phyloP scores from a whole-genome alignment of 2,113 vertebrate species.

The Dicaeum eximium region DNA sequence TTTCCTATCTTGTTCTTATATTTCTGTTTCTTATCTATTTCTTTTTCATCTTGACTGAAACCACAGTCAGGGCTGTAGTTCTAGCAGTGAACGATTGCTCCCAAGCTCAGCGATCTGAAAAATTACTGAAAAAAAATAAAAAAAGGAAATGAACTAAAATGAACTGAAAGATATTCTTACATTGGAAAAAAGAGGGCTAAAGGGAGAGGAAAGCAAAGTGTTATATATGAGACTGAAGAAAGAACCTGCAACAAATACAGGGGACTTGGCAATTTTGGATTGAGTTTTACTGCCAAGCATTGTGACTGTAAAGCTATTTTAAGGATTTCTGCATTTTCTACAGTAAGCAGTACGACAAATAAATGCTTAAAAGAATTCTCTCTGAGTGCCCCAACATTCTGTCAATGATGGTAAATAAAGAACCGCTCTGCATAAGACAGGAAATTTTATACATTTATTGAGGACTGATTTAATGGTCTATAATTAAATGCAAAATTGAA shows the following conservation, averaged over 20 bases:
- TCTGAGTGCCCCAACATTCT: not conserved
- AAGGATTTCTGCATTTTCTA: not conserved
- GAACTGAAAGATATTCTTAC: not conserved
- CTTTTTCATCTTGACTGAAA: not conserved
- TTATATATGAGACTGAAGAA: not conserved
- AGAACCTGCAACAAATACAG: not conserved
- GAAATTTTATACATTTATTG: not conserved
- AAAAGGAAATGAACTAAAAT: not conserved
- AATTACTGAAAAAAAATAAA: not conserved
- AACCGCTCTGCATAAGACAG: not conserved
- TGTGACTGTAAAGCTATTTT: not conserved
- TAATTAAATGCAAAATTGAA: conserved; percentile 51
- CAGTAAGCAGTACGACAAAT: not conserved
- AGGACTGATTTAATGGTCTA: conserved; percentile 8
- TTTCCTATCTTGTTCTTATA: not conserved
- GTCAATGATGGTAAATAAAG: conserved; percentile 25
- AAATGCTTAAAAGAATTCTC: not conserved
- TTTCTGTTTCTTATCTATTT: not conserved
- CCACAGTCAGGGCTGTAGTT: not conserved
- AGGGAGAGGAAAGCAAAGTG: not conserved
- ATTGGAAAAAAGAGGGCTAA: not conserved
- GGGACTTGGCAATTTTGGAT: not conserved
- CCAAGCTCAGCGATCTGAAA: not conserved
- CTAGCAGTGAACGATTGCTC: not conserved
- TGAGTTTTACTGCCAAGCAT: not conserved